phyloP scores from a whole-genome alignment of 2,113 vertebrate species.

The Todiramphus chloris region DNA sequence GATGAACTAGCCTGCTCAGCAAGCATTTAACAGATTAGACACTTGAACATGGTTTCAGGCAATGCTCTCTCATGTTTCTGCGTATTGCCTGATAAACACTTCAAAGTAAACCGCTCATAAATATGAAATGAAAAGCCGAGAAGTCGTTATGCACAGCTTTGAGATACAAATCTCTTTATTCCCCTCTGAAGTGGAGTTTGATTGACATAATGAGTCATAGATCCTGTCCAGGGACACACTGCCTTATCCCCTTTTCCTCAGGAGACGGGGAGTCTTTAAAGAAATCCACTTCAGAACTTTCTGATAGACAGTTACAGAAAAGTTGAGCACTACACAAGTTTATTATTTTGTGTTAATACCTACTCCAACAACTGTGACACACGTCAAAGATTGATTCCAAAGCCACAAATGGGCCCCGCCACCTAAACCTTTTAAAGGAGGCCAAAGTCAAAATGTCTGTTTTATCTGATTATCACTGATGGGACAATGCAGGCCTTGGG shows the following conservation, averaged over 20 bases:
- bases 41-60: conserved; percentile 82
- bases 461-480: background rate
- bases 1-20: conserved; percentile 80
- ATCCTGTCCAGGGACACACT: conserved; percentile 84
- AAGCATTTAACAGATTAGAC: conserved; percentile 84
- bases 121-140: conserved; percentile 86
- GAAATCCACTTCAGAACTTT: conserved; percentile 83
- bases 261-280: conserved; percentile 83
- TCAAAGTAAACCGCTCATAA: conserved; percentile 88
- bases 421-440: background rate
- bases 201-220: conserved; percentile 89
- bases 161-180: conserved; percentile 89
- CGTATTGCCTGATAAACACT: conserved; percentile 88
- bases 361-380: conserved; percentile 60
- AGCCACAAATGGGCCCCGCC: conserved; percentile 25
- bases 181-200: conserved; percentile 85
- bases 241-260: conserved; percentile 82
- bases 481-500: background rate
- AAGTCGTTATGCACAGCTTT: conserved; percentile 84
- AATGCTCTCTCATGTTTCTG: conserved; percentile 84
- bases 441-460: background rate
- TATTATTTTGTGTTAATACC: conserved; percentile 71
- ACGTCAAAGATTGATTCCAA: conserved; percentile 59
- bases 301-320: conserved; percentile 78
- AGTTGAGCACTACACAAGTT: conserved; percentile 70